Evolutionary conservation across 2,888 invertebrate species (phyloP).

Genomic region (Neria commutata): DNA sequence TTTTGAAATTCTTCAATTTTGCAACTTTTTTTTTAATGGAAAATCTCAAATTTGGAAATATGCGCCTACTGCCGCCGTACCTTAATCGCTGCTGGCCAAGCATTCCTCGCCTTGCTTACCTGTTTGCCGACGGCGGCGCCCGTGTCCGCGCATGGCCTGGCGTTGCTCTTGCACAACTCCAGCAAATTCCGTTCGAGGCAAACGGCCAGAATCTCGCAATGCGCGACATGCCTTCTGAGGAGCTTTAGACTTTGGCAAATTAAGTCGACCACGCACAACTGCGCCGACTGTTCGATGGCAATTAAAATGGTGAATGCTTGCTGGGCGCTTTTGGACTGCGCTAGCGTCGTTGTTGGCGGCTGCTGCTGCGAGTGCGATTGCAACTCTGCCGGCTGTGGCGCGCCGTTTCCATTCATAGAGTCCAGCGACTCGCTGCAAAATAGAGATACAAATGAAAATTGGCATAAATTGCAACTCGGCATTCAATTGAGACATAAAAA

Average conservation of each 20-base stretch:
- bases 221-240: slow-evolving; percentile 60
- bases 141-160: slow-evolving; percentile 23
- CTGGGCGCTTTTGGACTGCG: too few species aligned
- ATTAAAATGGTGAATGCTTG: slow-evolving; percentile 61
- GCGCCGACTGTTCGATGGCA: slow-evolving; percentile 59
- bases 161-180: slow-evolving; percentile 48
- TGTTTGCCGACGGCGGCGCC: slow-evolving; percentile 12
- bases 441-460: not conserved
- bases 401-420: slow-evolving; percentile 24
- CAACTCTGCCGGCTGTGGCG: slow-evolving; percentile 31
- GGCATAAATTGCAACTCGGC: slow-evolving; percentile 1
- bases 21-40: too few species aligned
- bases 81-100: too few species aligned
- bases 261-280: slow-evolving; percentile 62
- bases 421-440: slow-evolving; percentile 25
- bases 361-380: slow-evolving; percentile 31
- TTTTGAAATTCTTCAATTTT: too few species aligned
- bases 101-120: slow-evolving; percentile 17
- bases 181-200: slow-evolving; percentile 55
- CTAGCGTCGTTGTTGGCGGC: slow-evolving; percentile 40
- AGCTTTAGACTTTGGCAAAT: slow-evolving; percentile 62
- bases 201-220: slow-evolving; percentile 60
- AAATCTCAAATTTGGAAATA: too few species aligned
- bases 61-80: too few species aligned
- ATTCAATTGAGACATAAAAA: too few species aligned